These are phyloP conservation scores for Tryphoninae sp. DNA, from an alignment of 2,888 invertebrate genomes.

Conservation along the genomic window DNA sequence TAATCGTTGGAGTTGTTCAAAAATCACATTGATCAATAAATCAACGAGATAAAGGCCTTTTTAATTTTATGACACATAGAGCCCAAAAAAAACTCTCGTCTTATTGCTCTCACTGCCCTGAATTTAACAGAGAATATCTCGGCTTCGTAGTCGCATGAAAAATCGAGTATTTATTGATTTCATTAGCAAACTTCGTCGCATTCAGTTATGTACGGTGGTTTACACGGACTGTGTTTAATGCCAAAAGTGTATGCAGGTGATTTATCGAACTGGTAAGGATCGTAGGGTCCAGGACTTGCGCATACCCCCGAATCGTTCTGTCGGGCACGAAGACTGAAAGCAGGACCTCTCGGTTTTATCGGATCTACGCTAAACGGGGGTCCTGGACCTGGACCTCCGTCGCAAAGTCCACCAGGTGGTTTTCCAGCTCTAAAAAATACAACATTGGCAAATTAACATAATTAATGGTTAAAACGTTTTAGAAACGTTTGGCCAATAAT, in stretches of 20 bases:
- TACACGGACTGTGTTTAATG: slow-evolving; percentile 83
- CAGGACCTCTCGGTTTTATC: slow-evolving; percentile 77
- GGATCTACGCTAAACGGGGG: slow-evolving; percentile 50
- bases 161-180: slow-evolving; percentile 9
- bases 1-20: slow-evolving; percentile 37
- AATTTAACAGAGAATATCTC: slow-evolving; percentile 64
- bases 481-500: not conserved
- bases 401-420: slow-evolving; percentile 44
- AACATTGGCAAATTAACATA: not conserved
- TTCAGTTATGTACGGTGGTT: slow-evolving; percentile 83
- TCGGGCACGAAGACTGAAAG: slow-evolving; percentile 81
- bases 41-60: slow-evolving; percentile 39
- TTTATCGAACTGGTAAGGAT: slow-evolving; percentile 80
- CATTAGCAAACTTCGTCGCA: slow-evolving; percentile 72
- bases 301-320: slow-evolving; percentile 80
- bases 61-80: slow-evolving; percentile 62
- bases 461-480: not conserved
- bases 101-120: slow-evolving; percentile 56
- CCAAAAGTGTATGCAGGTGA: slow-evolving; percentile 85
- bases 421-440: not conserved
- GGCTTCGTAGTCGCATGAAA: slow-evolving; percentile 46
- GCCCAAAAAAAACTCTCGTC: slow-evolving; percentile 60
- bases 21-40: slow-evolving; percentile 56
- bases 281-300: slow-evolving; percentile 83
- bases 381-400: slow-evolving; percentile 65